phyloP scores from a whole-genome alignment of 2,888 invertebrate species.

The Cheilosia variabilis region DNA sequence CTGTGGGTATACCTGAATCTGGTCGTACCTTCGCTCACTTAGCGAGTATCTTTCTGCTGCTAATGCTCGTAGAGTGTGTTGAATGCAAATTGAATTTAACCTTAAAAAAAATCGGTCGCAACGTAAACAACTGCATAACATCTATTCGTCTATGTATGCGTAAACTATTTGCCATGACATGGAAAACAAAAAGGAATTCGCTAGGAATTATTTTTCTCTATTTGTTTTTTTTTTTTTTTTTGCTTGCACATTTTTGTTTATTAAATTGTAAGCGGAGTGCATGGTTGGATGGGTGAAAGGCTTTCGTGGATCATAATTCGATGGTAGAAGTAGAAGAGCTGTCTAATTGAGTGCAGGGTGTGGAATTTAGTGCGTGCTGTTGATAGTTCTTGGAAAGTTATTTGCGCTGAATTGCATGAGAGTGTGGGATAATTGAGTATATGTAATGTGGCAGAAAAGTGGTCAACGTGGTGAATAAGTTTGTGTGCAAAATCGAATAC shows the following conservation, averaged over 20 bases:
- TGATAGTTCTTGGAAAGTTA: slow-evolving; percentile 15
- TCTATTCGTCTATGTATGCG: slow-evolving; percentile 18
- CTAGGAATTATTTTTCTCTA: slow-evolving; percentile 27
- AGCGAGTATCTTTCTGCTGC: background rate
- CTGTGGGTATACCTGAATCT: slow-evolving; percentile 23
- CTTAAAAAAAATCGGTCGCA: slow-evolving; percentile 52
- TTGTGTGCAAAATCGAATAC: slow-evolving; percentile 3
- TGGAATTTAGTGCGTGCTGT: slow-evolving; percentile 15
- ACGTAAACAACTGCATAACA: slow-evolving; percentile 58
- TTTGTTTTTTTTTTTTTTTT: background rate
- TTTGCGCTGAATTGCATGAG: background rate
- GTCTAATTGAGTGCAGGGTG: slow-evolving; percentile 44
- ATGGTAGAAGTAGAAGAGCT: slow-evolving; percentile 34
- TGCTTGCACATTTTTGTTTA: slow-evolving; percentile 1
- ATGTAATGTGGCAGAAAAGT: slow-evolving; percentile 1
- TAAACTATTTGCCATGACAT: slow-evolving; percentile 67
- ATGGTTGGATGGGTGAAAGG: slow-evolving; percentile 14
- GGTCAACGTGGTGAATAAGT: slow-evolving; percentile 18
- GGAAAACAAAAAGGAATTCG: slow-evolving; percentile 46
- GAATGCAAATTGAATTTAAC: slow-evolving; percentile 70
- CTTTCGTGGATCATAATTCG: slow-evolving; percentile 32
- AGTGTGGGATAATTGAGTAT: background rate
- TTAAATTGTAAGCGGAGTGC: slow-evolving; percentile 7
- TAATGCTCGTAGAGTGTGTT: slow-evolving; percentile 33
- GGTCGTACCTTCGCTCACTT: background rate